Evolutionary conservation across 2,797 vertebrate genomes (phyloP), one percentile per base, ranked within the genome.

Genomic region (Prionace glauca): DNA sequence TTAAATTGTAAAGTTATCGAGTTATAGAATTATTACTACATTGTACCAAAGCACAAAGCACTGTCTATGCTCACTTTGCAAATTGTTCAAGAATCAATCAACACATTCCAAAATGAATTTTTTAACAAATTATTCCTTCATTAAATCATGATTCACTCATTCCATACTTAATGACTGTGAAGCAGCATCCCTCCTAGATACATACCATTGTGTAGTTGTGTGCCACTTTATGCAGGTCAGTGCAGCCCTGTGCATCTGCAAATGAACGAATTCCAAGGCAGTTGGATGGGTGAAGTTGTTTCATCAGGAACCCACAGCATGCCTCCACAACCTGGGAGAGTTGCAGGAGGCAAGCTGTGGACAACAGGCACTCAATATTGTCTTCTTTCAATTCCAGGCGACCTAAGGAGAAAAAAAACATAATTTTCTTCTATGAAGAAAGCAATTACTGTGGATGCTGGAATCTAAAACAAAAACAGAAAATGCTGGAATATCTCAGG

Each of bases 211-310:
- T 99, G 97, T 99, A 99, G 98, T 98, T 98, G 97, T 99, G 98
- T 96, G 99, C 99, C 96, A 99, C 98, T 96, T 98, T 98, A 97
- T 99, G 99, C 97, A 99, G 98, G 97, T 99, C 99, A 45, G 98
- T 97, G 97, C 99, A 99, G 96, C 99, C 99, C 97, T 99, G 99
- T 0, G 99, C 99, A 95, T 99, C 99, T 22, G 99, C 99, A 2
- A 99, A 99, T 74, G 99, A 99, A 95, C 98, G 98, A 96, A 99
- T 99, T 96, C 99, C 99, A 96, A 99, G 98, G 97, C 99, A 99
- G 97, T 99, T 99, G 96, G 99, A 99, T 0, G 99, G 99, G 96
- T 99, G 99, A 97, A 99, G 99, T 97, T 99, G 99, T 97, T 99
- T 99, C 98, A 99, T 98, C 96, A 99, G 98, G 97, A 99, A 99